A percentile compares a stretch with the other conserved stretches of the same genome.
phyloP scores from a whole-genome alignment of 1,140 invertebrate genomes.

The Nebria ingens region DNA sequence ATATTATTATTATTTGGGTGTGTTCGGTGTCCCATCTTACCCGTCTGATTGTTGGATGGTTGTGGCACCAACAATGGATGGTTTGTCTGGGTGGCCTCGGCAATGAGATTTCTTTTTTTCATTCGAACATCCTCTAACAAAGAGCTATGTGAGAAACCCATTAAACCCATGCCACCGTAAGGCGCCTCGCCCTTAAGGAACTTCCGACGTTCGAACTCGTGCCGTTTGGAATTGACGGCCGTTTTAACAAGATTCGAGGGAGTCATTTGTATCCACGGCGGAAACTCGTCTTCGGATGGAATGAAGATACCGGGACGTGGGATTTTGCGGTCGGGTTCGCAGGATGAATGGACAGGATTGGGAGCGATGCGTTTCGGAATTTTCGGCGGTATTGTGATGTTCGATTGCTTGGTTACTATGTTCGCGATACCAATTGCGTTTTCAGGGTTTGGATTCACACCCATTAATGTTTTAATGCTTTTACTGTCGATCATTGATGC shows the following conservation, averaged over 20 bases:
- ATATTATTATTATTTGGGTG: not conserved
- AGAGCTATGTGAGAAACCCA: slow-evolving; percentile 16
- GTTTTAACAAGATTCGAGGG: slow-evolving; percentile 54
- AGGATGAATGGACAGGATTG: slow-evolving; percentile 1
- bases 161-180: slow-evolving; percentile 18
- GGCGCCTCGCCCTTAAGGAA: slow-evolving; percentile 24
- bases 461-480: not conserved
- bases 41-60: slow-evolving; percentile 43
- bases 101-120: slow-evolving; percentile 31
- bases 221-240: slow-evolving; percentile 49
- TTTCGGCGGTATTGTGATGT: slow-evolving; percentile 11
- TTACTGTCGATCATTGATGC: not conserved
- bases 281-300: slow-evolving; percentile 25
- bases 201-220: slow-evolving; percentile 37
- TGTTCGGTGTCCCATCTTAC: slow-evolving; percentile 40
- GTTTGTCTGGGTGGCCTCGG: slow-evolving; percentile 23
- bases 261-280: slow-evolving; percentile 36
- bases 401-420: slow-evolving; percentile 5
- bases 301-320: slow-evolving; percentile 31
- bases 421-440: slow-evolving; percentile 5
- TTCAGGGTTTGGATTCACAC: slow-evolving; percentile 1
- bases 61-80: slow-evolving; percentile 25
- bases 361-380: slow-evolving; percentile 13
- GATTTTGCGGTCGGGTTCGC: slow-evolving; percentile 14
- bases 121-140: slow-evolving; percentile 21